A percentile compares a stretch with the other conserved stretches of the same genome.
These are phyloP conservation scores for Pseudorhiza aurosa DNA, from an alignment of 30 jellyfish, hydroid and myxozoan genomes.

Conservation along the genomic window DNA sequence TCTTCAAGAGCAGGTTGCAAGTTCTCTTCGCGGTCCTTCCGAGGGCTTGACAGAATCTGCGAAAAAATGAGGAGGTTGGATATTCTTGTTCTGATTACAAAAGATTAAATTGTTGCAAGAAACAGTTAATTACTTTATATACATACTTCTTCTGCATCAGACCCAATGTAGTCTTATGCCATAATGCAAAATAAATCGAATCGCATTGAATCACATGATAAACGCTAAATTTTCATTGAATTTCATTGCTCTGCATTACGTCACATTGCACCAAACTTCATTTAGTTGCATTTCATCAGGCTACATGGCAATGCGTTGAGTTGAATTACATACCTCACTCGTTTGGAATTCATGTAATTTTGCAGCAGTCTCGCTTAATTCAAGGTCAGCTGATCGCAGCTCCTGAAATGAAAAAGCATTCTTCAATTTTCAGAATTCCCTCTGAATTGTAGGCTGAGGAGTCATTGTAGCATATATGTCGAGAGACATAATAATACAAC, in stretches of 20 bases:
- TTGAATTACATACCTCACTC: not conserved
- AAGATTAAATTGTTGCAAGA: too few relatives aligned
- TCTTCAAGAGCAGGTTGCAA: conserved; percentile 21
- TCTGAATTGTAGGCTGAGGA: too few relatives aligned
- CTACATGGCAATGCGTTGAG: not conserved
- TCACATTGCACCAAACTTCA: not conserved
- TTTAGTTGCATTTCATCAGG: not conserved
- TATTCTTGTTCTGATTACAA: too few relatives aligned
- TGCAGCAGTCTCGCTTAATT: conserved; percentile 76
- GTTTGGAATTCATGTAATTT: conserved; percentile 49
- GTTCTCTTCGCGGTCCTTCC: not conserved
- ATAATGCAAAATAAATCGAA: too few relatives aligned
- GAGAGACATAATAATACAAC: too few relatives aligned
- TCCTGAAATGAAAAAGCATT: conserved; percentile 62
- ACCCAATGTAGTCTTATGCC: too few relatives aligned
- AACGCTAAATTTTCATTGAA: not conserved
- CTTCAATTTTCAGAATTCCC: too few relatives aligned
- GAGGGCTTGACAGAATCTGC: conserved; percentile 8
- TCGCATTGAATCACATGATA: not conserved
- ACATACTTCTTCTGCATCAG: too few relatives aligned
- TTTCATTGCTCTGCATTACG: not conserved
- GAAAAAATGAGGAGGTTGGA: not conserved
- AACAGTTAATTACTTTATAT: too few relatives aligned
- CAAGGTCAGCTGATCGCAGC: conserved; percentile 76
- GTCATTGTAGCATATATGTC: too few relatives aligned